Base-by-base conservation (phyloP, 2,888 invertebrate genomes). In the Harpalus rufipes region DNA sequence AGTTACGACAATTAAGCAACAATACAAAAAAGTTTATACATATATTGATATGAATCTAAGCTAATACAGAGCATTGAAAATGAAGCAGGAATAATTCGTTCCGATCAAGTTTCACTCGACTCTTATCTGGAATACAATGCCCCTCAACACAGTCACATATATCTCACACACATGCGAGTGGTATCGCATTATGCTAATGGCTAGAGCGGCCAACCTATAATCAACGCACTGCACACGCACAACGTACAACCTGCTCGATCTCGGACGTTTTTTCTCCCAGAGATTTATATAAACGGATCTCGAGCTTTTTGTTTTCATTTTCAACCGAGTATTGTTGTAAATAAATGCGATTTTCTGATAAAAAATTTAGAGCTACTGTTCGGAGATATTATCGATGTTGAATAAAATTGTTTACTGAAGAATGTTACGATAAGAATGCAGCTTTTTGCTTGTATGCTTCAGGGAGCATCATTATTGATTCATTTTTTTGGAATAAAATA, bases 101-200 rank as follows among this genome's bases (percentile, higher is more conserved):
- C 39, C 78, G 78, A 78, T 78, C 78, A 78, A 56, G 78, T 78
- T 78, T 58, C 78, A 59, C 78, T 76, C 58, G 51, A n/a, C 58
- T 51, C 51, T 76, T 78, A 78, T 78, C 58, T 58, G 14, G 61
- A 32, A 79, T 41, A 79, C 79, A 79, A 79, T 79, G 79, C 79
- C 7, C 32, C 79, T 16, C 79, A 61, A 56, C 72, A 74, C 44
- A 74, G 41, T 41, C 41, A n/a, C 68, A 68, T n/a, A 32, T 32
- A 68, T 68, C 68, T 68, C 39, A 39, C 44, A 74, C 10, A 68
- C 68, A 68, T 41, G 41, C 68, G 14, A 32, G 25, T 21, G 32
- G 16, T 79, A 59, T 61, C 61, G 59, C 32, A 79, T 79, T 79
- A 79, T 79, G 79, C 79, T 79, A 79, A 79, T 79, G 59, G 58